These are phyloP conservation scores for Mechanitis mazaeus DNA, from an alignment of 2,888 invertebrate genomes.

Conservation along the genomic window DNA sequence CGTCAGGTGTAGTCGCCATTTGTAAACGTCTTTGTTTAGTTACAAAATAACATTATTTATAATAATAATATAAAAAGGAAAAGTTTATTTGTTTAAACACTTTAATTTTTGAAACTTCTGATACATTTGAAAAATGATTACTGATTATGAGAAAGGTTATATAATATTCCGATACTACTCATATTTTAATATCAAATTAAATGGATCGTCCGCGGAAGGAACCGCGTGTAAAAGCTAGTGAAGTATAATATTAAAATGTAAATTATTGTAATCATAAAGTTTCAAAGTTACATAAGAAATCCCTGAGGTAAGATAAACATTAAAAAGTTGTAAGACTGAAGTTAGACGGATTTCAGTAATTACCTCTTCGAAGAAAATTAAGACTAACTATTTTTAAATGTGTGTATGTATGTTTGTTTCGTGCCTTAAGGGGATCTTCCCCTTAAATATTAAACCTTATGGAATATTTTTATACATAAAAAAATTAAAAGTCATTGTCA, in stretches of 20 bases:
- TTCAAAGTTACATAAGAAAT: constrained; percentile 15
- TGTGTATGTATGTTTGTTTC: background rate
- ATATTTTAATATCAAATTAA: background rate
- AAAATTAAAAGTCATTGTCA: background rate
- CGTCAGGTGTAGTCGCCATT: no score
- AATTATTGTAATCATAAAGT: constrained; percentile 14
- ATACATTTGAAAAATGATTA: no score
- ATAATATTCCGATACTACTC: no score
- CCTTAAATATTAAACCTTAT: background rate
- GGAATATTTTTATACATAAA: background rate
- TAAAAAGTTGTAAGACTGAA: constrained; percentile 27
- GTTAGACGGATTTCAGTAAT: constrained; percentile 22
- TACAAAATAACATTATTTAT: no score
- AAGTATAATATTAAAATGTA: background rate
- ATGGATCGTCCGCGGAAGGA: background rate
- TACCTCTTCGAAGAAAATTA: constrained; percentile 11
- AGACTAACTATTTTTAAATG: background rate
- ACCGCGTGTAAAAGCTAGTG: no score
- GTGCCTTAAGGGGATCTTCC: background rate
- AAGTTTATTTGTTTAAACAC: no score
- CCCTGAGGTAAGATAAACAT: constrained; percentile 20
- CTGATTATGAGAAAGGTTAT: no score
- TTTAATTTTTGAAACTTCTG: no score
- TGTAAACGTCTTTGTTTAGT: no score
- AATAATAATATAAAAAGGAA: no score